Evolutionary conservation across 2,888 invertebrate species (phyloP).

Genomic region (Philonicus albiceps): DNA sequence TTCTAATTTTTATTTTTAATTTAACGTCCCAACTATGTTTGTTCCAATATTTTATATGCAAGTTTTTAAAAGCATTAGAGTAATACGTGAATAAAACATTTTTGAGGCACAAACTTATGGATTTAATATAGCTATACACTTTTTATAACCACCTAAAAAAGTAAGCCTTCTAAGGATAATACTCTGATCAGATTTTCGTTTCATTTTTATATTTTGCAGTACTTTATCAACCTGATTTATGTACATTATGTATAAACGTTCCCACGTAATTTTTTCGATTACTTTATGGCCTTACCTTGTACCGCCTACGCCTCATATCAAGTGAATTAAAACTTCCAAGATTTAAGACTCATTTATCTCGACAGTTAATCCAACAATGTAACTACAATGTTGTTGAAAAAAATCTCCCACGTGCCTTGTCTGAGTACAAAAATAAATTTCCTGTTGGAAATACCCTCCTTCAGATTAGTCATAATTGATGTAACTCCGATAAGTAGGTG

Average conservation of each 20-base stretch:
- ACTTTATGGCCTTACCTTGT: background rate
- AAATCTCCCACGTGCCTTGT: background rate
- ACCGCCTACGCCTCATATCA: background rate
- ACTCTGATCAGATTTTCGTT: too few species aligned
- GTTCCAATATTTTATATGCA: too few species aligned
- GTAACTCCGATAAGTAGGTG: background rate
- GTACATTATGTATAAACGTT: background rate
- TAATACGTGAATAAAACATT: too few species aligned
- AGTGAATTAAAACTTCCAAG: background rate
- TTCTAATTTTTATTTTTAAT: too few species aligned
- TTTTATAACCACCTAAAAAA: too few species aligned
- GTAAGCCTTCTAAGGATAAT: too few species aligned
- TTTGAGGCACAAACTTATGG: too few species aligned
- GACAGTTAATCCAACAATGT: background rate
- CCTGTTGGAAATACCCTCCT: background rate
- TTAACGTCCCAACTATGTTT: too few species aligned
- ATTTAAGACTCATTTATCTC: background rate
- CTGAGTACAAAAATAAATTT: background rate
- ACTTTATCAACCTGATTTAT: too few species aligned
- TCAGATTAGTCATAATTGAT: background rate
- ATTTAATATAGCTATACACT: too few species aligned
- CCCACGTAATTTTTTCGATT: background rate
- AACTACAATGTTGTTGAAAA: background rate
- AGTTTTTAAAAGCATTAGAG: too few species aligned
- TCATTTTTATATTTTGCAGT: too few species aligned